Evolutionary conservation across 1,140 invertebrate species (phyloP), one percentile per base, ranked within the genome.

Genomic region (Drosophila prosaltans): DNA sequence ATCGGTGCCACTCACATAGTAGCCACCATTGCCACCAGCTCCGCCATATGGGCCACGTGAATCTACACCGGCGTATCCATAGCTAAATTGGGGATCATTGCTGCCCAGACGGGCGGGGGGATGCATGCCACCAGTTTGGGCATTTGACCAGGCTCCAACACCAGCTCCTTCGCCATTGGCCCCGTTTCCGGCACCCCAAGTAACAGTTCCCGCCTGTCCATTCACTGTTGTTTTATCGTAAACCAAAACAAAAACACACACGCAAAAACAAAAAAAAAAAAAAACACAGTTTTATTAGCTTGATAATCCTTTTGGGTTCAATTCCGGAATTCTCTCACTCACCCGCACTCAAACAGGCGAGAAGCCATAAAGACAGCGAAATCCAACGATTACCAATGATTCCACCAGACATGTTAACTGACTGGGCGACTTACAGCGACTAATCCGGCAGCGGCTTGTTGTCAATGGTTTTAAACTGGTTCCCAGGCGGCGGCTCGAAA

Each of bases 391-490:
- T 51, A 10, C 58, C 62, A 55, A 64, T 60, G 64, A 51, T 70
- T 66, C 63, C 59, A 45, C 39, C 55, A 68, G 70, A 83, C 83
- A 88, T 88, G 84, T 89, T 88, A 54, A 54, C 39, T 51, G 80
- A 51, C 40, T 59, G 69, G 54, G 26, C 59, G 84, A 73, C 78
- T 51, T 8, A 28, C 59, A 80, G 60, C 73, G 80, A 88, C 83
- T 88, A 89, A 88, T 67, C 65, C 84, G 77, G 73, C 65, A 54
- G 62, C 80, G 63, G 68, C 64, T 55, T 24, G 30, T 45, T 66
- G 77, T 67, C 67, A 59, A 80, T 64, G 83, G 84, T 88, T 88
- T 88, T 88, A 88, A 88, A 80, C 83, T 82, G 61, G 83, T 82
- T 72, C 77, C 65, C 76, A 81, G 58, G 43, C 30, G 9, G 8